Percentiles rank a stretch among this genome's conserved stretches.
phyloP scores from a whole-genome alignment of 2,113 vertebrate genomes.

The Podarcis cretensis region DNA sequence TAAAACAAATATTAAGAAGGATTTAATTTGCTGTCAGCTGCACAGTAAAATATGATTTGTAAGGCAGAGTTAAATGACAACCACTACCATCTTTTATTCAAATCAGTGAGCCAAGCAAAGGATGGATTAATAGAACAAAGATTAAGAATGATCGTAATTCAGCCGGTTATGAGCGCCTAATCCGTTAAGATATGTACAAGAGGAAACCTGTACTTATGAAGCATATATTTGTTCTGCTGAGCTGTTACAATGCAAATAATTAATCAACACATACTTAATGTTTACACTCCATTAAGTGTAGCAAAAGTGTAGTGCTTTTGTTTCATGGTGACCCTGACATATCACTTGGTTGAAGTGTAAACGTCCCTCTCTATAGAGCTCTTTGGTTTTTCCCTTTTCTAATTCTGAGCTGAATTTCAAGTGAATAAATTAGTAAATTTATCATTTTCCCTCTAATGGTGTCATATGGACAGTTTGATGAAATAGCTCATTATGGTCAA shows the following conservation, averaged over 20 bases:
- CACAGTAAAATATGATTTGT: conserved; percentile 8
- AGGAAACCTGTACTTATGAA: conserved; percentile 27
- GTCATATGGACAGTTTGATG: conserved; percentile 86
- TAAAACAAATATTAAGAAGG: neutral
- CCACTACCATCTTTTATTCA: conserved; percentile 36
- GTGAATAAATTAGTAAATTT: conserved; percentile 85
- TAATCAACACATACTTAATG: conserved; percentile 69
- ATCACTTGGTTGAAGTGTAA: conserved; percentile 69
- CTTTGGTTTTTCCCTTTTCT: conserved; percentile 73
- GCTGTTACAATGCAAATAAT: conserved; percentile 64
- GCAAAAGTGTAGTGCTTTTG: conserved; percentile 66
- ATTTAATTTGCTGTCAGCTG: neutral
- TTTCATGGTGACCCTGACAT: conserved; percentile 66
- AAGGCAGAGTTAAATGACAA: conserved; percentile 13
- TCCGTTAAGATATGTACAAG: conserved; percentile 41
- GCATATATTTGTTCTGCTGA: conserved; percentile 52
- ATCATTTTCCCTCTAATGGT: conserved; percentile 82
- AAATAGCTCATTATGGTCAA: conserved; percentile 87
- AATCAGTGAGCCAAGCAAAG: conserved; percentile 21
- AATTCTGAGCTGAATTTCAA: conserved; percentile 78
- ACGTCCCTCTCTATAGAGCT: conserved; percentile 71
- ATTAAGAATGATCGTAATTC: conserved; percentile 35
- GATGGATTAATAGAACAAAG: conserved; percentile 11
- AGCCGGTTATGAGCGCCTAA: conserved; percentile 31
- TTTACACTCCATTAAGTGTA: conserved; percentile 70